Evolutionary conservation across 2,888 invertebrate genomes (phyloP).

Genomic region (Melieria picta): DNA sequence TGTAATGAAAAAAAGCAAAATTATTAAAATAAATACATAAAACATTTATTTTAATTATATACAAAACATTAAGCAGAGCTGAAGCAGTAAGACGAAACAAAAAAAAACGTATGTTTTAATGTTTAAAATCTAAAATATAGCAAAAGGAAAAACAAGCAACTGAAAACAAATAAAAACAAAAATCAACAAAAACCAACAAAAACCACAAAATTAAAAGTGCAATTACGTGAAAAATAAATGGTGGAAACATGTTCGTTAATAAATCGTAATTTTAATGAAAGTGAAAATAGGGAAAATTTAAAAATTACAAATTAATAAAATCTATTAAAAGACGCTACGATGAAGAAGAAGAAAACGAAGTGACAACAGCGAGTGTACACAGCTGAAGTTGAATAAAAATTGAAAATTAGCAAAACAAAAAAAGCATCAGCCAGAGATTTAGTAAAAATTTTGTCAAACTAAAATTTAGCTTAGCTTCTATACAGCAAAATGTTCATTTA

Average conservation of each 20-base stretch:
- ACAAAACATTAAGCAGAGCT: too few species aligned
- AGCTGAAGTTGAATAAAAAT: conserved; percentile 3
- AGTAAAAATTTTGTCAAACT: too few species aligned
- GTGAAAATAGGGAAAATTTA: conserved; percentile 41
- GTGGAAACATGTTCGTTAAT: conserved; percentile 65
- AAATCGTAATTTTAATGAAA: conserved; percentile 37
- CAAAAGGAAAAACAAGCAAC: conserved; percentile 46
- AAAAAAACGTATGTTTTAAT: conserved; percentile 38
- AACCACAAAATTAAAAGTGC: conserved; percentile 68
- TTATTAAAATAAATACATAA: conserved; percentile 43
- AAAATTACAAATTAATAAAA: conserved; percentile 42
- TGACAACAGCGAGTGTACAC: conserved; percentile 32
- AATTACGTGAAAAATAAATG: conserved; percentile 69
- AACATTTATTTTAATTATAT: conserved; percentile 41
- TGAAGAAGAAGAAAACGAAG: conserved; percentile 43
- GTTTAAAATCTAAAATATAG: conserved; percentile 26
- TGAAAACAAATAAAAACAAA: conserved; percentile 48
- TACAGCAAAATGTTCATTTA: not conserved
- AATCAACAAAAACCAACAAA: conserved; percentile 46
- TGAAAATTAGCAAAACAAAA: conserved; percentile 1
- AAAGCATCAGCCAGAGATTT: not conserved
- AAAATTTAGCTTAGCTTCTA: not conserved
- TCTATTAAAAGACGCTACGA: conserved; percentile 46
- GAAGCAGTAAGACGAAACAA: conserved; percentile 39
- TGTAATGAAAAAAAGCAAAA: too few species aligned